These are phyloP conservation scores for Syrphus vitripennis DNA, from an alignment of 2,888 invertebrate genomes.

Conservation along the genomic window DNA sequence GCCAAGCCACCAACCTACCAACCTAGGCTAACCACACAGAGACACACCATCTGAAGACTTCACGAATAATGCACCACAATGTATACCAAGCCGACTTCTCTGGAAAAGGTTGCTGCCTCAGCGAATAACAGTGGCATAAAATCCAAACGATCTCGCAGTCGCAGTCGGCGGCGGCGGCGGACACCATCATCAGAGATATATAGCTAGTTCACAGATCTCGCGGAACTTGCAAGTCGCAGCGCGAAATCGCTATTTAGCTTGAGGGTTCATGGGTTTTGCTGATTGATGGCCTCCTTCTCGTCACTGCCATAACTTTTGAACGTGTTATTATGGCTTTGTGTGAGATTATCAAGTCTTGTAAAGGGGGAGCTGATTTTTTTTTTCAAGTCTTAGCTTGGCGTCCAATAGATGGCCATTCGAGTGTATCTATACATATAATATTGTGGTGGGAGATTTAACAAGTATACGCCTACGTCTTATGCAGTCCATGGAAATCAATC, in stretches of 20 bases:
- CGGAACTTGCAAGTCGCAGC: neutral
- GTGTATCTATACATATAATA: neutral
- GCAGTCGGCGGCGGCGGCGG: neutral
- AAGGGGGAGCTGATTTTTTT: conserved; percentile 13
- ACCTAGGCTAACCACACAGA: neutral
- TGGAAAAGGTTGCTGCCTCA: conserved; percentile 18
- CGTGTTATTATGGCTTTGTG: conserved; percentile 60
- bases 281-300: conserved; percentile 70
- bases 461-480: conserved; percentile 60
- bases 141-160: conserved; percentile 18
- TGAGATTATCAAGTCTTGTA: conserved; percentile 5
- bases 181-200: no score
- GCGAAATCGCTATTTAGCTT: conserved; percentile 28
- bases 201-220: conserved; percentile 33
- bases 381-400: conserved; percentile 31
- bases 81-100: no score
- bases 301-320: conserved; percentile 69
- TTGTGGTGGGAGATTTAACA: conserved; percentile 50
- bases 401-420: conserved; percentile 53
- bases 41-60: neutral
- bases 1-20: neutral
- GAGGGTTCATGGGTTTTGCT: conserved; percentile 54
- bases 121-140: conserved; percentile 48
- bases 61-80: neutral
- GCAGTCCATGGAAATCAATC: conserved; percentile 49